phyloP scores from a whole-genome alignment of 2,113 vertebrate genomes.

The Holacanthus passer region DNA sequence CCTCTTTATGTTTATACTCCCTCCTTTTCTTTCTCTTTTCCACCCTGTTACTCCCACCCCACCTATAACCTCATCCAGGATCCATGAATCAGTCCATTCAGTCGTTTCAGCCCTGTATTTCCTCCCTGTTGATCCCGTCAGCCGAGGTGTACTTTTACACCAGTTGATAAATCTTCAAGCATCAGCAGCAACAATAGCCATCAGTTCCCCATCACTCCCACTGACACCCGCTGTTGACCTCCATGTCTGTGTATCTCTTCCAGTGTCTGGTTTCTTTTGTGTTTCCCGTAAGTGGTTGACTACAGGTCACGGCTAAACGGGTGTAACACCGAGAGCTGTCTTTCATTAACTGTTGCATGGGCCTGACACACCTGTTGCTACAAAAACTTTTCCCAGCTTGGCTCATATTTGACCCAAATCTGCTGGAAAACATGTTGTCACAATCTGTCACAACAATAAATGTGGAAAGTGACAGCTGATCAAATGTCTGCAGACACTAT shows the following conservation, averaged over 20 bases:
- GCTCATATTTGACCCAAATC: slow-evolving; percentile 5
- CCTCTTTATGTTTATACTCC: slow-evolving; percentile 7
- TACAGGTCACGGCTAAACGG: not conserved
- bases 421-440: not conserved
- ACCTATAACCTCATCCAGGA: slow-evolving; percentile 28
- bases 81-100: slow-evolving; percentile 37
- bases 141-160: slow-evolving; percentile 29
- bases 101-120: slow-evolving; percentile 34
- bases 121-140: slow-evolving; percentile 23
- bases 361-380: not conserved
- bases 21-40: slow-evolving; percentile 15
- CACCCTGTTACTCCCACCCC: not conserved
- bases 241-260: slow-evolving; percentile 14
- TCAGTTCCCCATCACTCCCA: slow-evolving; percentile 11
- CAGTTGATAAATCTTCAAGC: slow-evolving; percentile 40
- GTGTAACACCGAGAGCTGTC: not conserved
- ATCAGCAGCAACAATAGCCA: slow-evolving; percentile 24
- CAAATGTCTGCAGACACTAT: not conserved
- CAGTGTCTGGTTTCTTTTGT: slow-evolving; percentile 41
- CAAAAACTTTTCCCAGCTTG: not conserved
- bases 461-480: not conserved
- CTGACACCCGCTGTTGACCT: slow-evolving; percentile 37
- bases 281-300: slow-evolving; percentile 2
- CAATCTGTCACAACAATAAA: not conserved
- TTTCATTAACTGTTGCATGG: slow-evolving; percentile 35